Percentiles rank a stretch among this genome's conserved stretches.
Conservation (phyloP, 2,797 vertebrate genomes). For the Pangasius sanitwongsei region DNA sequence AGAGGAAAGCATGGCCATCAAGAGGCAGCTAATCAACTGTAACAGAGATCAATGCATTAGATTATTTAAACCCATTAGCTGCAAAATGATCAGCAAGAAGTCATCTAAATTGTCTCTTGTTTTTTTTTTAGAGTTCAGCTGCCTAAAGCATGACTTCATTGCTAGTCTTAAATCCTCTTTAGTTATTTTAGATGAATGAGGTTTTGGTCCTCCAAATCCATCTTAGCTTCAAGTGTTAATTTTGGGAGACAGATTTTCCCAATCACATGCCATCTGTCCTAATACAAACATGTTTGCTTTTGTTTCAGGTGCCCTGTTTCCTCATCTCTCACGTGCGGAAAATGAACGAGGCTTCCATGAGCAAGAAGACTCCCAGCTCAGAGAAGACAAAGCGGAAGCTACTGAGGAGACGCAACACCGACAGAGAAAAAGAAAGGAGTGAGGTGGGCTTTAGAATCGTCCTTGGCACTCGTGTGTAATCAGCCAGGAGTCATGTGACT, state of each 20-base stretch:
- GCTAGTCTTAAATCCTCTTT: slow-evolving; percentile 1
- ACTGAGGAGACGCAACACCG: slow-evolving; percentile 80
- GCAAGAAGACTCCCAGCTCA: slow-evolving; percentile 78
- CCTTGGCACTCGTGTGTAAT: slow-evolving; percentile 3
- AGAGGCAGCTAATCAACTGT: neutral
- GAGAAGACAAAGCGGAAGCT: slow-evolving; percentile 80
- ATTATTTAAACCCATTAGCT: neutral
- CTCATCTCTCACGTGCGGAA: slow-evolving; percentile 90
- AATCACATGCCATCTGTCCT: slow-evolving; percentile 5
- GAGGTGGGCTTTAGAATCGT: slow-evolving; percentile 71
- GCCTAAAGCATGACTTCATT: neutral
- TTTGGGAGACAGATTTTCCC: slow-evolving; percentile 17
- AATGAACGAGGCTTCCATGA: slow-evolving; percentile 85
- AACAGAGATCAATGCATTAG: neutral
- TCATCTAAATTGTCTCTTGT: neutral
- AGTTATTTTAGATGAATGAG: neutral
- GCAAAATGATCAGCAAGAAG: neutral
- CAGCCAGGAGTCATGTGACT: neutral
- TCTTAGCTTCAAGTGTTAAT: neutral
- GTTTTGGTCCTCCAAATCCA: slow-evolving; percentile 4
- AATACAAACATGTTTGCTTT: neutral
- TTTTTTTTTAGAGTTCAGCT: neutral
- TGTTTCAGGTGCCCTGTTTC: slow-evolving; percentile 86
- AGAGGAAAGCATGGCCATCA: neutral
- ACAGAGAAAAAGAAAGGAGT: slow-evolving; percentile 78